These are phyloP conservation scores for Cremastobaeus sp. DNA, from an alignment of 2,888 invertebrate species.

Conservation along the genomic window DNA sequence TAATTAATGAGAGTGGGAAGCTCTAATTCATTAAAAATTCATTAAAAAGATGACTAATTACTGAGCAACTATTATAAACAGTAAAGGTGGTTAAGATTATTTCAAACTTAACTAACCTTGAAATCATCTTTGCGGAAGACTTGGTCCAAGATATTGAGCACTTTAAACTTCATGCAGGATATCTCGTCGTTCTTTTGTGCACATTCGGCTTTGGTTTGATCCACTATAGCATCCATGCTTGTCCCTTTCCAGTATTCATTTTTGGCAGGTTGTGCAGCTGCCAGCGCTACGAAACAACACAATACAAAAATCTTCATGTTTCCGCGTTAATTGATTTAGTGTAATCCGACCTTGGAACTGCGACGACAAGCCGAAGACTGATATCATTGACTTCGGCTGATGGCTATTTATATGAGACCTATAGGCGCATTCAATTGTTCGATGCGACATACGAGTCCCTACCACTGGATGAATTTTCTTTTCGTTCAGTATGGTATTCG, in stretches of 20 bases:
- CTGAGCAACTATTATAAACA: too few relatives aligned
- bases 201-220: slow-evolving; percentile 87
- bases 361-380: slow-evolving; percentile 73
- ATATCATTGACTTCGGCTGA: slow-evolving; percentile 72
- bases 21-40: too few relatives aligned
- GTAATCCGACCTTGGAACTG: slow-evolving; percentile 43
- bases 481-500: slow-evolving; percentile 78
- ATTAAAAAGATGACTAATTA: too few relatives aligned
- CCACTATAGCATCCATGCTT: slow-evolving; percentile 85
- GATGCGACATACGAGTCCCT: slow-evolving; percentile 60
- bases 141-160: slow-evolving; percentile 87
- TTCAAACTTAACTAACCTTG: slow-evolving; percentile 83
- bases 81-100: too few relatives aligned
- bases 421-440: slow-evolving; percentile 59
- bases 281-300: slow-evolving; percentile 81
- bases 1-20: too few relatives aligned
- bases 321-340: slow-evolving; percentile 10
- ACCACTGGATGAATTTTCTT: slow-evolving; percentile 76
- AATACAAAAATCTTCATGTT: slow-evolving; percentile 71
- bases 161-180: slow-evolving; percentile 90
- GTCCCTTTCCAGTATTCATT: slow-evolving; percentile 85
- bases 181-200: slow-evolving; percentile 87
- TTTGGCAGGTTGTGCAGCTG: slow-evolving; percentile 82
- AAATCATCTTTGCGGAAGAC: slow-evolving; percentile 88
- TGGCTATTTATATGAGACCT: slow-evolving; percentile 76